phyloP scores from a whole-genome alignment of 1,140 invertebrate species.

The Solenopsis fugax region DNA sequence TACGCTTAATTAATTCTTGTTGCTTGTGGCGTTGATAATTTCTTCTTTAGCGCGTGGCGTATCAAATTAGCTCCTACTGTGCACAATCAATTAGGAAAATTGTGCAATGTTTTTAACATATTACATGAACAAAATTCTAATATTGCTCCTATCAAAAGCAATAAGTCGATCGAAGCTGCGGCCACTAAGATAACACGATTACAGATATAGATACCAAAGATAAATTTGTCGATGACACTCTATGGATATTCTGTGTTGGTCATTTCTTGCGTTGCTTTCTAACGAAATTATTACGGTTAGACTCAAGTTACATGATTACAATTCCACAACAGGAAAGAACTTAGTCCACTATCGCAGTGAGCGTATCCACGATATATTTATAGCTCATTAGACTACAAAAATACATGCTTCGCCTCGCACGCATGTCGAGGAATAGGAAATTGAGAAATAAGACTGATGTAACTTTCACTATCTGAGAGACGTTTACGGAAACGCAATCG shows the following conservation, averaged over 20 bases:
- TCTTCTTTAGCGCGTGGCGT: background rate
- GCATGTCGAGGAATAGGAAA: background rate
- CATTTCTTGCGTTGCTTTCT: background rate
- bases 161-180: background rate
- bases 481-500: background rate
- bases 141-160: background rate
- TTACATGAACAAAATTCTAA: background rate
- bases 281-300: constrained; percentile 5
- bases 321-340: constrained; percentile 9
- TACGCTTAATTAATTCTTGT: constrained; percentile 37
- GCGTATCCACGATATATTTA: constrained; percentile 17
- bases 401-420: background rate
- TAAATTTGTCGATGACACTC: constrained; percentile 43
- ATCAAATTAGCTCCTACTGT: constrained; percentile 31
- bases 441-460: background rate
- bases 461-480: background rate
- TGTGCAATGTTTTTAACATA: background rate
- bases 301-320: background rate
- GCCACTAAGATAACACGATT: background rate
- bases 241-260: background rate
- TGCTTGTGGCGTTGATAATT: constrained; percentile 4
- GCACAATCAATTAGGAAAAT: background rate
- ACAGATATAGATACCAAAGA: background rate
- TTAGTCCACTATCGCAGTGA: constrained; percentile 4
- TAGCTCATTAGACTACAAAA: constrained; percentile 52